phyloP scores from a whole-genome alignment of 2,888 invertebrate genomes.

The Fragum whitleyi region DNA sequence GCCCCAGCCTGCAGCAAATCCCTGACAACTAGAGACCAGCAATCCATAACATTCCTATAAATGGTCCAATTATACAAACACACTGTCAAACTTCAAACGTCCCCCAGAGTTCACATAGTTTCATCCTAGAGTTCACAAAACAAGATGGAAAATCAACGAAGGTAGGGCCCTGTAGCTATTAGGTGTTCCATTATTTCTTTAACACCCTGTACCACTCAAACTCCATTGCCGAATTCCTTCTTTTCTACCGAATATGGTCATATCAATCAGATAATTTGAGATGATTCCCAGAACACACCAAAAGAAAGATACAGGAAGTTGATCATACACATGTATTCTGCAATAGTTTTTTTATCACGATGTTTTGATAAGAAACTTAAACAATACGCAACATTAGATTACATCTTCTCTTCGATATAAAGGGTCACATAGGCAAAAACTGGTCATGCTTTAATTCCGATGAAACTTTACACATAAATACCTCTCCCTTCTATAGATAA shows the following conservation, averaged over 20 bases:
- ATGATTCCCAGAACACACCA: no score
- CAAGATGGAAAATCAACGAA: constrained; percentile 6
- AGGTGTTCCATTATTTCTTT: constrained; percentile 29
- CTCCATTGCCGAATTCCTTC: background rate
- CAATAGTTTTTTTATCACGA: no score
- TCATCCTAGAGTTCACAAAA: constrained; percentile 24
- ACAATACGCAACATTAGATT: background rate
- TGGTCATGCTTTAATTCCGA: constrained; percentile 23
- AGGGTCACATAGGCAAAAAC: constrained; percentile 12
- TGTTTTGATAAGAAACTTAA: no score
- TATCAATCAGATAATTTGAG: no score
- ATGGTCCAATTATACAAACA: constrained; percentile 12
- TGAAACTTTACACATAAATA: constrained; percentile 24
- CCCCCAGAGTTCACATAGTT: constrained; percentile 19
- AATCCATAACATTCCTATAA: constrained; percentile 14
- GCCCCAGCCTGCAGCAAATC: background rate
- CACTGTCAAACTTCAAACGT: constrained; percentile 27
- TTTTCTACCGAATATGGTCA: background rate
- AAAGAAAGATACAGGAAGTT: no score
- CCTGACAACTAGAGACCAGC: constrained; percentile 7
- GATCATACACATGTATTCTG: no score
- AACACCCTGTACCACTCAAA: background rate
- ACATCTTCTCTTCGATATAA: background rate
- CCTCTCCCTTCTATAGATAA: background rate
- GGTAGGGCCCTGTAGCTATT: constrained; percentile 11